Percentiles rank a stretch among this genome's conserved stretches.
These are phyloP conservation scores for Vulpes lagopus DNA, from an alignment of 2,113 vertebrate species.

Conservation along the genomic window DNA sequence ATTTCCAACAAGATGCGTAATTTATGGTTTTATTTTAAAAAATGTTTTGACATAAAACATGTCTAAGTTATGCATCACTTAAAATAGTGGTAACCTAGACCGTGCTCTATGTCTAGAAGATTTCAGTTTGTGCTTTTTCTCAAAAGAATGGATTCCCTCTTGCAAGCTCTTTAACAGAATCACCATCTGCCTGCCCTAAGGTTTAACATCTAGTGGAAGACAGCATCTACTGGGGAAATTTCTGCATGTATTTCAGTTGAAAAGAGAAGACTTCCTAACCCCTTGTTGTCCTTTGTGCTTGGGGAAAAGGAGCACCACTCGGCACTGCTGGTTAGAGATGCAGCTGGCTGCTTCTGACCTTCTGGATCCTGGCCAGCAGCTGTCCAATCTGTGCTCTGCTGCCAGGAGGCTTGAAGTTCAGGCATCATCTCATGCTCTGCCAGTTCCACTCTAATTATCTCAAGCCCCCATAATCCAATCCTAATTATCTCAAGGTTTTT, in stretches of 20 bases:
- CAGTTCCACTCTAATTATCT: conserved; percentile 26
- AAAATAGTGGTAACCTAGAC: background rate
- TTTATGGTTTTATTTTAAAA: background rate
- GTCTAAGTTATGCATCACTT: background rate
- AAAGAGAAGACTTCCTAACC: conserved; percentile 31
- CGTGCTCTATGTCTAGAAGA: background rate
- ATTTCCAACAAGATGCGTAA: background rate
- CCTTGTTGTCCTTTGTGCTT: conserved; percentile 9
- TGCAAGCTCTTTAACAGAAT: conserved; percentile 6
- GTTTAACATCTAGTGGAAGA: conserved; percentile 53
- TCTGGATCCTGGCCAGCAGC: conserved; percentile 2
- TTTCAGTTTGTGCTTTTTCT: background rate
- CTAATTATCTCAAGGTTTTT: conserved; percentile 8
- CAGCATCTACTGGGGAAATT: background rate
- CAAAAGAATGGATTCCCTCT: background rate
- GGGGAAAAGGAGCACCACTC: background rate
- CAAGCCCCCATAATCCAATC: background rate
- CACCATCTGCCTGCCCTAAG: conserved; percentile 41
- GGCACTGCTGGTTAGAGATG: background rate
- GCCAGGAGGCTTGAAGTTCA: background rate
- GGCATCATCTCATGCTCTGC: background rate
- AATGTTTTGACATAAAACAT: background rate
- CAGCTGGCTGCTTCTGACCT: conserved; percentile 12
- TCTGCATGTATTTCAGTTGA: conserved; percentile 17
- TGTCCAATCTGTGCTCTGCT: conserved; percentile 21